These are phyloP conservation scores for Metopolophium dirhodum DNA, from an alignment of 1,140 invertebrate species.

Conservation along the genomic window DNA sequence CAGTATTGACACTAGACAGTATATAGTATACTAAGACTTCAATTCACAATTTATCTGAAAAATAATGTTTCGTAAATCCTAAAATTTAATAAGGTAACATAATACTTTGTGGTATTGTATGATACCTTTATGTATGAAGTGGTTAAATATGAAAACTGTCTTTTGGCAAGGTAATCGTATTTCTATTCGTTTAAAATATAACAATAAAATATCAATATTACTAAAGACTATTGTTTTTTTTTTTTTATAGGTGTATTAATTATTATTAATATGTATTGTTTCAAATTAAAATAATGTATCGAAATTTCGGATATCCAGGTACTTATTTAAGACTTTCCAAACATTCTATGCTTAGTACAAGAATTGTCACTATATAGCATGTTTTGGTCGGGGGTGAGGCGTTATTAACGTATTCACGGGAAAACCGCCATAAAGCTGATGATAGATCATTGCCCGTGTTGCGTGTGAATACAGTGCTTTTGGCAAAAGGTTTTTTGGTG, in stretches of 20 bases:
- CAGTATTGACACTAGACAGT: too few relatives aligned
- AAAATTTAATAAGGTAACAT: too few relatives aligned
- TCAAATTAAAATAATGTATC: not conserved
- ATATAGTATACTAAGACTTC: not conserved
- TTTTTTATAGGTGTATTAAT: not conserved
- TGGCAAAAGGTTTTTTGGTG: conserved; percentile 56
- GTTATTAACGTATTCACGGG: conserved; percentile 49
- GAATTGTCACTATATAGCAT: not conserved
- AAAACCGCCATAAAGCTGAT: conserved; percentile 47
- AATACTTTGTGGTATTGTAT: too few relatives aligned
- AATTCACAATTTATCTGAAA: not conserved
- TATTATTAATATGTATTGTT: not conserved
- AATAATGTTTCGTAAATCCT: not conserved
- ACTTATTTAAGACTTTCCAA: conserved; percentile 21
- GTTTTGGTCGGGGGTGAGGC: not conserved
- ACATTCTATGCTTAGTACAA: not conserved
- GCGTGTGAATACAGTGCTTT: conserved; percentile 56
- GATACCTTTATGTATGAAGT: too few relatives aligned
- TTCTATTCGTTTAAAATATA: not conserved
- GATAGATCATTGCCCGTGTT: conserved; percentile 54
- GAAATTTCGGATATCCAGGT: not conserved
- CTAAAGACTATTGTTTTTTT: not conserved
- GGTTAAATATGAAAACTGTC: not conserved
- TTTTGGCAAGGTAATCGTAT: not conserved
- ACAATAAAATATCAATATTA: not conserved